Conservation (phyloP, 2,888 invertebrate genomes). For the Teinopalpus imperialis region DNA sequence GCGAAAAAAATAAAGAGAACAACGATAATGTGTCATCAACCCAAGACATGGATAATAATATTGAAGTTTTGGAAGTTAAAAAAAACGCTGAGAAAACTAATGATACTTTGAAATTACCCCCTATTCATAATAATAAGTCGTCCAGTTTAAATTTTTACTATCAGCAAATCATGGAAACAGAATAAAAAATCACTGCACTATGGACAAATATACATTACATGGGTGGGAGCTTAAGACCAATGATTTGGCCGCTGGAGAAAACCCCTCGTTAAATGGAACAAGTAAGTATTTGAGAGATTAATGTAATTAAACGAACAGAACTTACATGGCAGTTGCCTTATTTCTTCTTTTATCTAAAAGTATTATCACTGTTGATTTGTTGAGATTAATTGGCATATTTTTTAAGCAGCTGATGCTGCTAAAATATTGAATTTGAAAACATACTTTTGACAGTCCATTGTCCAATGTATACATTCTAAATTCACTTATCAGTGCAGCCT, state of each 20-base stretch:
- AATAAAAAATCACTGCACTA: conserved; percentile 38
- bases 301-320: too few relatives aligned
- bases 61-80: conserved; percentile 42
- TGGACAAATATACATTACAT: conserved; percentile 36
- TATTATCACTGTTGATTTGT: too few relatives aligned
- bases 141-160: conserved; percentile 55
- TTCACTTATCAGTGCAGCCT: too few relatives aligned
- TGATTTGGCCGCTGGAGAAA: conserved; percentile 61
- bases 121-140: conserved; percentile 49
- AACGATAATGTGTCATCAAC: conserved; percentile 46
- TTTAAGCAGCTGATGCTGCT: too few relatives aligned
- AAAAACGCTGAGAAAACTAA: conserved; percentile 27
- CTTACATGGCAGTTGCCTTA: too few relatives aligned
- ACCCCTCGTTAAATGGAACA: conserved; percentile 44
- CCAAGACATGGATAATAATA: conserved; percentile 46
- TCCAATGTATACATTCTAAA: too few relatives aligned
- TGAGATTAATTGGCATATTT: too few relatives aligned
- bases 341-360: too few relatives aligned
- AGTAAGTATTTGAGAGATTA: conserved; percentile 52
- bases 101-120: conserved; percentile 56
- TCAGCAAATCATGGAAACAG: conserved; percentile 37
- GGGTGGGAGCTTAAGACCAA: conserved; percentile 52
- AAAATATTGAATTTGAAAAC: too few relatives aligned
- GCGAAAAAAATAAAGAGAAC: conserved; percentile 26
- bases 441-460: too few relatives aligned